These are phyloP conservation scores for Drosophila azteca DNA, from an alignment of 1,140 invertebrate genomes.

Conservation along the genomic window DNA sequence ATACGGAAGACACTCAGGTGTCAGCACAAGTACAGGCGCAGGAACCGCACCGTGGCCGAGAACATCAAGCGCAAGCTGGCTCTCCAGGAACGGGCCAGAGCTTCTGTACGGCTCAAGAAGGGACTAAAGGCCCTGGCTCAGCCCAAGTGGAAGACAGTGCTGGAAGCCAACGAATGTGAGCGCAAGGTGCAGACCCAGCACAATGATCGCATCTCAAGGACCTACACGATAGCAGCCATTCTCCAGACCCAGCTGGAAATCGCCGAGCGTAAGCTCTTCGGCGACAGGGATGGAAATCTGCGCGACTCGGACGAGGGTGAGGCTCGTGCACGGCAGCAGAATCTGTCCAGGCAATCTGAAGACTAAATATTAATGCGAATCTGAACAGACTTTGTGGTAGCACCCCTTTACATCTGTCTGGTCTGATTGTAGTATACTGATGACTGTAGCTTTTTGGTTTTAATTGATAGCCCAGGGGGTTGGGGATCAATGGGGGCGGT, in stretches of 20 bases:
- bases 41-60: conserved; percentile 49
- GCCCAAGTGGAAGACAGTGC: background rate
- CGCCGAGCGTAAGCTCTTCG: conserved; percentile 36
- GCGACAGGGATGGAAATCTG: conserved; percentile 21
- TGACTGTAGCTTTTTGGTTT: conserved; percentile 70
- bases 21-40: conserved; percentile 3
- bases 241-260: conserved; percentile 56
- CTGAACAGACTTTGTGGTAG: no score
- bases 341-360: background rate
- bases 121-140: background rate
- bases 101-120: background rate
- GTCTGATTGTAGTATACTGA: conserved; percentile 63
- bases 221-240: conserved; percentile 17
- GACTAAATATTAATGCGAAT: no score
- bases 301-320: background rate
- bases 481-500: no score
- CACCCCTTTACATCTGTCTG: background rate
- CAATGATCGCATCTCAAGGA: conserved; percentile 28
- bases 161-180: background rate
- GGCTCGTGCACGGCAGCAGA: background rate
- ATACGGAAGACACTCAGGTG: background rate
- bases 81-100: no score
- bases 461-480: conserved; percentile 39
- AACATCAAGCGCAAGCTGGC: conserved; percentile 36
- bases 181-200: background rate